A percentile compares a stretch with the other conserved stretches of the same genome.
These are phyloP conservation scores for Drosophila ogumai DNA, from an alignment of 1,140 invertebrate species.

Conservation along the genomic window DNA sequence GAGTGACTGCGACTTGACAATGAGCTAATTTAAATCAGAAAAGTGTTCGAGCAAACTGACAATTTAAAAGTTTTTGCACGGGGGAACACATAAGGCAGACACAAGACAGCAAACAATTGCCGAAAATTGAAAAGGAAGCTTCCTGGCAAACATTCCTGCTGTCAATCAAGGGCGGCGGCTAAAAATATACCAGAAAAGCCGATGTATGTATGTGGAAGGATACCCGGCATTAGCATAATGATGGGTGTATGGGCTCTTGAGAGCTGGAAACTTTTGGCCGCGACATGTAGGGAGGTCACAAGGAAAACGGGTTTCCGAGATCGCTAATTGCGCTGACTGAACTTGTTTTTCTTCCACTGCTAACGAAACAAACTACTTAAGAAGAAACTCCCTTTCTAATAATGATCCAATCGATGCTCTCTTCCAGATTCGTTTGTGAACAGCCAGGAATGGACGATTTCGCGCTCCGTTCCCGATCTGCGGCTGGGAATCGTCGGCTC, in stretches of 20 bases:
- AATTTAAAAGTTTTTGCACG: constrained; percentile 52
- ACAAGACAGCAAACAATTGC: constrained; percentile 46
- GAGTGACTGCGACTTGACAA: constrained; percentile 59
- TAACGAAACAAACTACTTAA: constrained; percentile 4
- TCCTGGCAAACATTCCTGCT: constrained; percentile 46
- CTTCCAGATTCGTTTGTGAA: constrained; percentile 99
- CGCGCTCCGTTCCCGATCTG: constrained; percentile 96
- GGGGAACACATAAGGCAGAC: neutral
- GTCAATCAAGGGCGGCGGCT: constrained; percentile 65
- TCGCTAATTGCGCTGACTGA: constrained; percentile 65
- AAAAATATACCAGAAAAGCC: constrained; percentile 35
- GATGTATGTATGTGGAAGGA: constrained; percentile 37
- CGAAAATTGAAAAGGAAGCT: constrained; percentile 64
- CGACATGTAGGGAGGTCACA: constrained; percentile 66
- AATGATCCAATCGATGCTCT: constrained; percentile 65
- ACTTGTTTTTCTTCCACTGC: constrained; percentile 59
- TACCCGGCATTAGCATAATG: constrained; percentile 72
- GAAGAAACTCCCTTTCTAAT: constrained; percentile 50
- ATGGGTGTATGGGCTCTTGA: constrained; percentile 44
- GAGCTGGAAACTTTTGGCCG: constrained; percentile 58
- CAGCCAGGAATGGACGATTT: constrained; percentile 99
- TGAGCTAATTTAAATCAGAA: constrained; percentile 80
- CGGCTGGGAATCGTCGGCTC: constrained; percentile 98
- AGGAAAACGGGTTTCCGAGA: constrained; percentile 36
- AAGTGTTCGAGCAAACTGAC: constrained; percentile 77